These are phyloP conservation scores for Bombus terrestris DNA, from an alignment of 1,140 invertebrate species.

Conservation along the genomic window DNA sequence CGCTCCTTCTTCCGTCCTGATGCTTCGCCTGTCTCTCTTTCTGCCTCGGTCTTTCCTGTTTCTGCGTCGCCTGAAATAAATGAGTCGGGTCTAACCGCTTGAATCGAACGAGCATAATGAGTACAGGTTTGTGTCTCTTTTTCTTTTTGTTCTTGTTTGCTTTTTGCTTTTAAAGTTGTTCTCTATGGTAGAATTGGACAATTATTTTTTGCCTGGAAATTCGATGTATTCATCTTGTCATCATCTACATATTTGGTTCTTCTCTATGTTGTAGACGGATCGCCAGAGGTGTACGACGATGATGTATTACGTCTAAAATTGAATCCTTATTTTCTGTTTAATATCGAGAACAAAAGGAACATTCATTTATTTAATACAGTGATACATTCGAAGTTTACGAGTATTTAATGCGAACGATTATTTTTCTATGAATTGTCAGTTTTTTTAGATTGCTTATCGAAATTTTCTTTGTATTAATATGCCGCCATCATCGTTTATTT, in stretches of 20 bases:
- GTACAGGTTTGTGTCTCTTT: not conserved
- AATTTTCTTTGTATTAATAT: not conserved
- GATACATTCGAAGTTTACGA: too few species aligned
- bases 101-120: not conserved
- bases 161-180: not conserved
- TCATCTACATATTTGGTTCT: not conserved
- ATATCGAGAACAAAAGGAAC: not conserved
- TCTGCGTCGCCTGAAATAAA: constrained; percentile 68
- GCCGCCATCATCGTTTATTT: not conserved
- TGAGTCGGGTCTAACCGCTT: not conserved
- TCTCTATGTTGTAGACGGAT: not conserved
- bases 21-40: not conserved
- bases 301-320: not conserved
- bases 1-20: constrained; percentile 41
- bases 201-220: not conserved
- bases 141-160: not conserved
- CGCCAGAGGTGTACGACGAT: not conserved
- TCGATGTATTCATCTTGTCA: not conserved
- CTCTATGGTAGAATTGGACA: not conserved
- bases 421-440: not conserved
- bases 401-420: not conserved
- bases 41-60: constrained; percentile 67
- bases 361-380: not conserved
- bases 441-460: not conserved
- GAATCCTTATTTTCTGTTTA: not conserved